Base-by-base conservation (phyloP, 2,888 invertebrate species). In the Hemaris fuciformis region DNA sequence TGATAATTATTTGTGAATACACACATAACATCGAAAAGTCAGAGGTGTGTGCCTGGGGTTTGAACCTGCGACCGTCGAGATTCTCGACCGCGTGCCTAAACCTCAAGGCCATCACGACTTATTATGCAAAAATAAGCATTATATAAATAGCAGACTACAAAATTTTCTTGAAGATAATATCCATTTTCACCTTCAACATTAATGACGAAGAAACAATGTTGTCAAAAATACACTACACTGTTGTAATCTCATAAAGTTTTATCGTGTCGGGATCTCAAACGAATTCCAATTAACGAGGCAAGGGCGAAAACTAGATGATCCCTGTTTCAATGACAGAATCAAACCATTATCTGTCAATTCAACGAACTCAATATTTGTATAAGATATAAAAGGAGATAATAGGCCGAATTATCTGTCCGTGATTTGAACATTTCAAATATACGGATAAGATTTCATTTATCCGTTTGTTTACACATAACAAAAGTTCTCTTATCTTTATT, bases 371-470 rank as follows among this genome's bases (percentile, higher is more conserved):
- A 10, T 27, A 31, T 31, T 10, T 10, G 27, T 10, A 31, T 27
- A 8, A 27, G 53, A 53, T 53, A 53, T 53, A 27, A 18, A 18
- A 56, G 69, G 60, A 25, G 22, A 61, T 45, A 46, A 60, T 15
- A 46, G 46, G 13, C n/a, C 23, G 18, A 18, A 31, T 31, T 18
- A 53, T 10, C 27, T 31, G 18, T 18, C 31, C 31, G 53, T 53
- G 53, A 53, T 53, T 53, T 31, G 5, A 53, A 53, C 15, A 27
- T 53, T 31, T 31, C 31, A 20, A 53, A 31, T 31, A 38, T 23
- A 20, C 22, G 23, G 38, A 53, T 53, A 53, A 53, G 53, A 53
- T 53, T 38, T 53, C n/a, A 27, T n/a, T 18, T 53, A 53, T 15
- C 53, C 27, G 31, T 31, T 53, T 53, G 18, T 31, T 53, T 18